phyloP scores from a whole-genome alignment of 2,797 vertebrate species.

The Parauchenoglanis ngamensis region DNA sequence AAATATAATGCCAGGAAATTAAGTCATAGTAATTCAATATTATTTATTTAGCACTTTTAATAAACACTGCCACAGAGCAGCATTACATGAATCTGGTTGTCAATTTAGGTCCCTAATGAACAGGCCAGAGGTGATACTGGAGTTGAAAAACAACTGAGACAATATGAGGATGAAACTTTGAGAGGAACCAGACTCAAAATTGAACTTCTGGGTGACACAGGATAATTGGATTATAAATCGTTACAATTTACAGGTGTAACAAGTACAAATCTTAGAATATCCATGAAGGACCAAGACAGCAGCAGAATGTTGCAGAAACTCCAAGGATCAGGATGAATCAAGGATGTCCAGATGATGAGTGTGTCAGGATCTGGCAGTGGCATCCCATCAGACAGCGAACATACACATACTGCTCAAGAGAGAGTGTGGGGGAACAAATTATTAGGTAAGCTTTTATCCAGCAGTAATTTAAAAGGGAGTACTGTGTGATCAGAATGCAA shows the following conservation, averaged over 20 bases:
- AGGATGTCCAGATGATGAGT: background rate
- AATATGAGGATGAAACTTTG: background rate
- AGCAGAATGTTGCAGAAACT: background rate
- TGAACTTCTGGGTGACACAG: background rate
- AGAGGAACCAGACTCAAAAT: background rate
- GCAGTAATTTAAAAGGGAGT: background rate
- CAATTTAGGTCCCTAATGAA: background rate
- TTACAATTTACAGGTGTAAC: background rate
- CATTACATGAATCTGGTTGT: background rate
- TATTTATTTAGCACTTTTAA: background rate
- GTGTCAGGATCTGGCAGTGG: background rate
- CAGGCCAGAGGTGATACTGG: background rate
- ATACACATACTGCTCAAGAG: background rate
- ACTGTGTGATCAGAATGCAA: background rate
- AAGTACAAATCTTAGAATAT: background rate
- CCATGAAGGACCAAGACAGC: background rate
- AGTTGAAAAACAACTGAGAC: background rate
- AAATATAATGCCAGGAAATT: constrained; percentile 18
- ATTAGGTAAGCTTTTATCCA: background rate
- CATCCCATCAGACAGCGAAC: background rate
- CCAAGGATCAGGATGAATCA: background rate
- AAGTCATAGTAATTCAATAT: background rate
- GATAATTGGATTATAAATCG: background rate
- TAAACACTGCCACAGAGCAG: background rate
- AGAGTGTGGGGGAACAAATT: background rate